phyloP scores from a whole-genome alignment of 2,113 vertebrate genomes.

The Sorex fumeus region DNA sequence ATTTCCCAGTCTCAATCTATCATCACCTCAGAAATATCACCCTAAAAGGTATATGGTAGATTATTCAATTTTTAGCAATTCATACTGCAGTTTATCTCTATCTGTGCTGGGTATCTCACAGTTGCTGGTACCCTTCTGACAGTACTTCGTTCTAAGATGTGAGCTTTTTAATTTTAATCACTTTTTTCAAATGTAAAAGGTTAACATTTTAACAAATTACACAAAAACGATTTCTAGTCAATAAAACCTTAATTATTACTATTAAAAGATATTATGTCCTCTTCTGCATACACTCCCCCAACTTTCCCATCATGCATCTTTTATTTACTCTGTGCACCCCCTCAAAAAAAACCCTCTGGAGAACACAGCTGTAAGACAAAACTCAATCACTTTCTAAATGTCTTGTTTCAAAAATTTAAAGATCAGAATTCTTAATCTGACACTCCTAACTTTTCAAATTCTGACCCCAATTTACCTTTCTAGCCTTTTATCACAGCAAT shows the following conservation, averaged over 20 bases:
- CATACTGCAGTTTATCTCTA: not conserved
- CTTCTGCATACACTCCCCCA: not conserved
- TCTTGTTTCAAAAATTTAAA: conserved; percentile 54
- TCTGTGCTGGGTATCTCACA: conserved; percentile 15
- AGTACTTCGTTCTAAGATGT: conserved; percentile 30
- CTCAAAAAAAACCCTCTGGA: not conserved
- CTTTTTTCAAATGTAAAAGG: conserved; percentile 11
- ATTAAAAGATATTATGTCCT: conserved; percentile 54
- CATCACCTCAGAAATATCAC: conserved; percentile 25
- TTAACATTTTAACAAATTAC: conserved; percentile 61
- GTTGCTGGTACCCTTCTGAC: not conserved
- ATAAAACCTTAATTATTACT: conserved; percentile 45
- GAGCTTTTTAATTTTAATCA: conserved; percentile 67
- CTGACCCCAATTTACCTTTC: not conserved
- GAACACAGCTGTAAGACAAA: not conserved
- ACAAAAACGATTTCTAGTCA: conserved; percentile 40
- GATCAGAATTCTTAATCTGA: conserved; percentile 24
- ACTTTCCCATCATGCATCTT: conserved; percentile 33
- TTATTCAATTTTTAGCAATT: conserved; percentile 40
- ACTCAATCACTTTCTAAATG: conserved; percentile 35
- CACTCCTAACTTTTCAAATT: conserved; percentile 30
- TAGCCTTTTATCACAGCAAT: conserved; percentile 12
- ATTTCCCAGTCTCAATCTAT: conserved; percentile 41
- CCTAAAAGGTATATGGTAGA: conserved; percentile 42
- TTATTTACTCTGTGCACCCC: conserved; percentile 3